Percentiles rank a stretch among this genome's conserved stretches.
Conservation (phyloP, 2,888 invertebrate species). For the Cataglyphis albicans region DNA sequence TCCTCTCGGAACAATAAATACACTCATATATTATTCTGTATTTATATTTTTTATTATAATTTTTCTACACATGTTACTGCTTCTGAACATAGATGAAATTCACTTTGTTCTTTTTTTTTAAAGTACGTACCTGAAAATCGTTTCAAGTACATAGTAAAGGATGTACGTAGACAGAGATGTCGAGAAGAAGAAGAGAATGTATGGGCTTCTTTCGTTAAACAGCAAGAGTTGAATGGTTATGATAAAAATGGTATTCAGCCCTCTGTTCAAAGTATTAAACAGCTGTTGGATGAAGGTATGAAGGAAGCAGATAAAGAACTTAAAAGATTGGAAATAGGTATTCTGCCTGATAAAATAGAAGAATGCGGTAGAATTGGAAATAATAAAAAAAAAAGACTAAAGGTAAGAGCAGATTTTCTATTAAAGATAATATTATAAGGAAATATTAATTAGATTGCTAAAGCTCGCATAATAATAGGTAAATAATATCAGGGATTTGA, state of each 20-base stretch:
- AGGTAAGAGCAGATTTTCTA: constrained; percentile 40
- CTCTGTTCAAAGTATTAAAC: constrained; percentile 49
- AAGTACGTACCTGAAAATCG: constrained; percentile 82
- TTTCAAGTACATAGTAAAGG: constrained; percentile 81
- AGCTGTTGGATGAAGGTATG: constrained; percentile 68
- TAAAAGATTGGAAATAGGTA: constrained; percentile 74
- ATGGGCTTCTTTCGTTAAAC: constrained; percentile 78
- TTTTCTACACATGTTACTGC: neutral
- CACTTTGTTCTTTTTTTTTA: constrained; percentile 41
- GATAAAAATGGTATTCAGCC: constrained; percentile 21
- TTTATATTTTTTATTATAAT: neutral
- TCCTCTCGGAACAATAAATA: neutral
- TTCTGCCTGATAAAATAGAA: constrained; percentile 52
- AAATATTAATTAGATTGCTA: neutral
- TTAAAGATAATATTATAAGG: neutral
- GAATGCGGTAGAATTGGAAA: constrained; percentile 16
- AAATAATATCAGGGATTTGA: constrained; percentile 21
- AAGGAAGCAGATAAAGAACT: constrained; percentile 77
- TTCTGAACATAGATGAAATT: neutral
- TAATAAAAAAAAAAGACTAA: neutral
- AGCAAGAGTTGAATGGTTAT: constrained; percentile 68
- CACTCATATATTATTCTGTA: neutral
- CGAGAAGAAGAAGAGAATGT: constrained; percentile 79
- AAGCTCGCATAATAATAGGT: constrained; percentile 40
- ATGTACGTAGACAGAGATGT: constrained; percentile 78